Conservation (phyloP, 1,140 invertebrate genomes). For the Neodiprion lecontei region DNA sequence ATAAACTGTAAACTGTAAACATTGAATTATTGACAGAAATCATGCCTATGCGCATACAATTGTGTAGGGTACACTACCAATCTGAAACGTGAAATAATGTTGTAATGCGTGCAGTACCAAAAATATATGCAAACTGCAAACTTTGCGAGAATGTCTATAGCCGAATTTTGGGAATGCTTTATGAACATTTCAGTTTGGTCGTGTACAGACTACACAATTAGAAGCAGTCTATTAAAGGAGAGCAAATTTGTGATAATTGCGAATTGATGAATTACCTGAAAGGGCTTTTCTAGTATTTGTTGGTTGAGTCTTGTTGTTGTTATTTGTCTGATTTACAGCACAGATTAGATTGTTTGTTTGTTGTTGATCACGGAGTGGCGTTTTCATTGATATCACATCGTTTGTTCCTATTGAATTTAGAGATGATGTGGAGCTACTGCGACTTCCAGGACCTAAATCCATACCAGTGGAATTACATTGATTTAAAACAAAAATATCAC, state of each 20-base stretch:
- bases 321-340: slow-evolving; percentile 50
- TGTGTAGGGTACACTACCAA: no score
- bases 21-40: no score
- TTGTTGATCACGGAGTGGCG: slow-evolving; percentile 56
- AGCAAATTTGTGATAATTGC: not conserved
- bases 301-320: slow-evolving; percentile 51
- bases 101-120: no score
- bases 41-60: no score
- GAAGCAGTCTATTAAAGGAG: not conserved
- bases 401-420: slow-evolving; percentile 63
- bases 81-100: no score
- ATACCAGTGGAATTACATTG: not conserved
- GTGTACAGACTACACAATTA: not conserved
- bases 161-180: no score
- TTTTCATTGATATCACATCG: slow-evolving; percentile 51
- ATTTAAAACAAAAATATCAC: not conserved
- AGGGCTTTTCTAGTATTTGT: slow-evolving; percentile 43
- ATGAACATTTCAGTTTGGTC: no score
- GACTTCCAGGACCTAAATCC: slow-evolving; percentile 55
- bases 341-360: slow-evolving; percentile 55
- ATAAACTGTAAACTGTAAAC: no score
- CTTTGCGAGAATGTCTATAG: no score
- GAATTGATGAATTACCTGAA: slow-evolving; percentile 40
- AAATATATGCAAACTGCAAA: no score
- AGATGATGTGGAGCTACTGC: slow-evolving; percentile 66